Base-by-base conservation (phyloP, 2,113 vertebrate genomes). In the Hippocampus abdominalis region DNA sequence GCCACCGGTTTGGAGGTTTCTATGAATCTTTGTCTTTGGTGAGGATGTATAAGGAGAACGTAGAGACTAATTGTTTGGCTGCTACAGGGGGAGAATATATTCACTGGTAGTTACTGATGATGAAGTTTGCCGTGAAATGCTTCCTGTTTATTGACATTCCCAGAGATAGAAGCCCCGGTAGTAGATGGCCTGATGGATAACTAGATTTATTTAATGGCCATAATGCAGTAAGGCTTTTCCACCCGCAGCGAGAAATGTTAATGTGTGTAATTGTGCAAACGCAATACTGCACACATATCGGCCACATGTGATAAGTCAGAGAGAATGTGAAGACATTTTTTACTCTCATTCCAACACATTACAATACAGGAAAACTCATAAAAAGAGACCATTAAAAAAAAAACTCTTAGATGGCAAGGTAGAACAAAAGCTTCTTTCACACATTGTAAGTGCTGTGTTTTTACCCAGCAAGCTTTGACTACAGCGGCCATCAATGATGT, bases 41-140 rank as follows among this genome's bases (percentile, higher is more conserved):
- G 36, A 16, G 21, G 42, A 66, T 61, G 23, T 46, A 53, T 53
- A 27, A 56, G 11, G 63, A 49, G 18, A 8, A 49, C 8, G 48
- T 20, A n/a, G 18, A 36, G 64, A 62, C 44, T 69, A 68, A 74
- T 21, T 21, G 48, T 49, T 71, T 69, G 71, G 54, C 64, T 73
- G 71, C 64, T 71, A 77, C 11, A 70, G 77, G 74, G 77, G 44
- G 69, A 61, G 82, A 68, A 72, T 36, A 46, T 75, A 68, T 54
- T 84, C 78, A 79, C 82, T 77, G 81, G 62, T 53, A 68, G 69
- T 63, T 73, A 46, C 72, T 79, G 79, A 86, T 77, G 77, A 78
- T 65, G 48, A 49, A 49, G 48, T 46, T 72, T 70, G 66, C 68
- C 51, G 76, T 63, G 5, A 25, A 66, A 64, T 64, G 72, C 44